Evolutionary conservation across 2,888 invertebrate species (phyloP), one percentile per base, ranked within the genome.

Genomic region (Lasioglossum marginatum): DNA sequence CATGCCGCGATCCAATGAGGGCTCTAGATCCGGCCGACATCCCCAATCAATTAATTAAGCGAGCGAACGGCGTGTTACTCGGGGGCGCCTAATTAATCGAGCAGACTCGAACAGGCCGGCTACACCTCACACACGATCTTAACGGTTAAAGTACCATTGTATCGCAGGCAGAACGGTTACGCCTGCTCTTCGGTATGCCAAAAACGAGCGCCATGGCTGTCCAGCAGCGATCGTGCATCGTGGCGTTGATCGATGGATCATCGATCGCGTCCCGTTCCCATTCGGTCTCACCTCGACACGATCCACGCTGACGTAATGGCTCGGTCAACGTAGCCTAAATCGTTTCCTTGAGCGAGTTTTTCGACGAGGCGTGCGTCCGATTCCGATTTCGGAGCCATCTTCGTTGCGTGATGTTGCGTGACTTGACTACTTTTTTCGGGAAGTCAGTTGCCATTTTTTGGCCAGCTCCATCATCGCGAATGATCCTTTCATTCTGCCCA

Each of bases 51-150:
- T 89, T 89, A 88, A 89, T 88, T 88, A 89, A 85, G 66, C 78
- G 85, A 79, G 78, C 75, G 83, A 83, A 52, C 77, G 82, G 79
- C 84, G 84, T 84, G 86, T 86, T 82, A 68, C 83, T 80, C 74
- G 82, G 66, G 83, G 82, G 75, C 75, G 85, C 86, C 86, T 86
- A 89, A 90, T 90, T 89, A 90, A 91, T 91, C 91, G 89, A 91
- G 91, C 89, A 85, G 88, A 90, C 88, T 91, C 90, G 90, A 92
- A 92, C 90, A 91, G 91, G 92, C 92, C 92, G 90, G 92, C 93
- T 93, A 93, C 93, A 92, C 85, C 90, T 91, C 90, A 93, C 92
- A 92, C 92, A 93, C 93, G 92, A 93, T 93, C 92, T 92, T 92
- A 91, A 85, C 86, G 88, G 81, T 87, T 89, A 92, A 92, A 88